These are phyloP conservation scores for Peromyscus maniculatus DNA, from an alignment of 2,113 vertebrate species.

Conservation along the genomic window DNA sequence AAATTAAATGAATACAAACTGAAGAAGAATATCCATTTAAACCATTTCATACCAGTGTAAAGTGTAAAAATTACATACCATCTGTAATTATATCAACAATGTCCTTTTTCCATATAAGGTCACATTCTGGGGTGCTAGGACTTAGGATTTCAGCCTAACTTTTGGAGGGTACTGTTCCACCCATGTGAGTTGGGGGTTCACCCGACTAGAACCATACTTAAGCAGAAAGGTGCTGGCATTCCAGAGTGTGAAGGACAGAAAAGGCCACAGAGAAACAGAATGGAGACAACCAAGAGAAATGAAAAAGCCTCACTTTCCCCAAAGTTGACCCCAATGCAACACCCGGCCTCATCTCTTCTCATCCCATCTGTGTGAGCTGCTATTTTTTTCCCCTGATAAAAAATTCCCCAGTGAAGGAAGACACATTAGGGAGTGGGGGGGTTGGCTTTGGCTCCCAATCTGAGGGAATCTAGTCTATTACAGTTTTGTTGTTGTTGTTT, in stretches of 20 bases:
- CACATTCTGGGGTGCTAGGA: neutral
- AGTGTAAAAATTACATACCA: too few relatives aligned
- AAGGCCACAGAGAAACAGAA: neutral
- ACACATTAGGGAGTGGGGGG: neutral
- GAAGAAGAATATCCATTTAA: neutral
- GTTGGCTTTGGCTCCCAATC: neutral
- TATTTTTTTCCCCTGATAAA: neutral
- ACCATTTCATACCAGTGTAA: neutral
- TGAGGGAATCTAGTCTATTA: neutral
- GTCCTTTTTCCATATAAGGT: neutral
- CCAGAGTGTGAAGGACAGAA: neutral
- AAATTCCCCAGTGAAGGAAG: neutral
- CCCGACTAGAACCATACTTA: neutral
- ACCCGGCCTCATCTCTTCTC: neutral
- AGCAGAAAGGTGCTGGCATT: neutral
- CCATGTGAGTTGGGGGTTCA: neutral
- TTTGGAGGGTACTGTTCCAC: neutral
- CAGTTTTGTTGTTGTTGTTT: neutral
- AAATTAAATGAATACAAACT: neutral
- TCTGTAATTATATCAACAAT: neutral
- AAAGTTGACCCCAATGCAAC: neutral
- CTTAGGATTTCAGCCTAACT: neutral
- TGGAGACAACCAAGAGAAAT: fast-evolving
- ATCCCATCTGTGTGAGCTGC: neutral
- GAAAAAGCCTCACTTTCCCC: neutral